These are phyloP conservation scores for Megalops atlanticus DNA, from an alignment of 2,113 vertebrate species.

Conservation along the genomic window DNA sequence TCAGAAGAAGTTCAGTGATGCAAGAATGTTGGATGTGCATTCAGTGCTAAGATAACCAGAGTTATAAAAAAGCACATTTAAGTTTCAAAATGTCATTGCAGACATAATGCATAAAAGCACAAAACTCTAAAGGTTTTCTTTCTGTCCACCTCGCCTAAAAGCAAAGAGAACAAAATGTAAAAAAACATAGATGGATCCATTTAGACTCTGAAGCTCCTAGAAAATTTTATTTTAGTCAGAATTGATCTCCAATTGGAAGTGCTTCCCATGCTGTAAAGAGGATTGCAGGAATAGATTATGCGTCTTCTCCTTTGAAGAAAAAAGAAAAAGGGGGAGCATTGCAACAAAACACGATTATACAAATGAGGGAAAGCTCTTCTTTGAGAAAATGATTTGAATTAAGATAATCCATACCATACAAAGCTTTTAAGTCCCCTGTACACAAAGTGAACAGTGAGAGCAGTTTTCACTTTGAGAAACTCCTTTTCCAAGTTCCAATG, in stretches of 20 bases:
- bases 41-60: neutral
- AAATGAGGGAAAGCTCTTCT: conserved; percentile 50
- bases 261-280: conserved; percentile 29
- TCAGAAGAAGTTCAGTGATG: neutral
- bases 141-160: neutral
- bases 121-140: neutral
- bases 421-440: conserved; percentile 17
- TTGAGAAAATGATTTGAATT: conserved; percentile 30
- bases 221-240: neutral
- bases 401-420: conserved; percentile 45
- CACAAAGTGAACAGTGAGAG: neutral
- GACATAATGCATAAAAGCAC: neutral
- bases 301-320: neutral
- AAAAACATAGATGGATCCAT: no score
- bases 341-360: conserved; percentile 44
- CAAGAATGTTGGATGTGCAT: neutral
- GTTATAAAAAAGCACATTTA: neutral
- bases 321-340: conserved; percentile 9
- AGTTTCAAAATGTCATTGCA: neutral
- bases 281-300: neutral
- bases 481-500: conserved; percentile 3
- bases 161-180: neutral
- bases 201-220: neutral
- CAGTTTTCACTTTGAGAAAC: conserved; percentile 26
- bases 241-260: neutral